Evolutionary conservation across 2,113 vertebrate species (phyloP).

Genomic region (Lepisosteus oculatus): DNA sequence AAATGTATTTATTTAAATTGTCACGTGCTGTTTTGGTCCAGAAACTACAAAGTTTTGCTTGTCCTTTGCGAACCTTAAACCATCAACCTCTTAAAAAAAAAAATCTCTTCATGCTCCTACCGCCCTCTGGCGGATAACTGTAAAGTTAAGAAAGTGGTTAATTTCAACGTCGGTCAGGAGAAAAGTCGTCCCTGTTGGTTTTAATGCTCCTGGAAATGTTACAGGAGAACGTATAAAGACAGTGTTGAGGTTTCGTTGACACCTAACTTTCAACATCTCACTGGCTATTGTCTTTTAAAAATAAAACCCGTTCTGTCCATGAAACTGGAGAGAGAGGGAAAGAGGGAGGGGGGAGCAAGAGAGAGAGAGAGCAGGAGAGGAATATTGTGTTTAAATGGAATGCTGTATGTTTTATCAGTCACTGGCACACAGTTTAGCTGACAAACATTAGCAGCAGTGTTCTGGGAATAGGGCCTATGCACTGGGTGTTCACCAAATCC

Average conservation of each 20-base stretch:
- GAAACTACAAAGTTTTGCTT: too few species aligned
- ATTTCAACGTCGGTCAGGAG: too few species aligned
- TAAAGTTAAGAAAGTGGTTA: slow-evolving; percentile 23
- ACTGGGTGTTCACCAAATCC: slow-evolving; percentile 72
- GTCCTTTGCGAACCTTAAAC: too few species aligned
- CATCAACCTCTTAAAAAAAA: too few species aligned
- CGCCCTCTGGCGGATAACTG: slow-evolving; percentile 73
- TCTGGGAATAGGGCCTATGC: slow-evolving; percentile 76
- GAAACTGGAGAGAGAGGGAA: slow-evolving; percentile 38
- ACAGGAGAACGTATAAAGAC: too few species aligned
- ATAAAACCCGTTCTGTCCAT: not conserved
- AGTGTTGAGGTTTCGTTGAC: too few species aligned
- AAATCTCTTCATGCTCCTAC: slow-evolving; percentile 48
- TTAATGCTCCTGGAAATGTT: too few species aligned
- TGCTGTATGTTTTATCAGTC: slow-evolving; percentile 83
- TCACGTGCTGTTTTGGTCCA: too few species aligned
- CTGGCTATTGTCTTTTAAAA: too few species aligned
- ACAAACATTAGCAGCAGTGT: slow-evolving; percentile 74
- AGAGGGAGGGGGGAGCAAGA: slow-evolving; percentile 37
- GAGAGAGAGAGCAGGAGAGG: slow-evolving; percentile 55
- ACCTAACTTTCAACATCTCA: too few species aligned
- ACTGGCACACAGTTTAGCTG: slow-evolving; percentile 80
- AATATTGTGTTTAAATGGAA: slow-evolving; percentile 82
- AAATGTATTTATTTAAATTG: too few species aligned
- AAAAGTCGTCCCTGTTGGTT: too few species aligned